Base-by-base conservation (phyloP, 2,888 invertebrate genomes). In the Psylliodes chrysocephalus region DNA sequence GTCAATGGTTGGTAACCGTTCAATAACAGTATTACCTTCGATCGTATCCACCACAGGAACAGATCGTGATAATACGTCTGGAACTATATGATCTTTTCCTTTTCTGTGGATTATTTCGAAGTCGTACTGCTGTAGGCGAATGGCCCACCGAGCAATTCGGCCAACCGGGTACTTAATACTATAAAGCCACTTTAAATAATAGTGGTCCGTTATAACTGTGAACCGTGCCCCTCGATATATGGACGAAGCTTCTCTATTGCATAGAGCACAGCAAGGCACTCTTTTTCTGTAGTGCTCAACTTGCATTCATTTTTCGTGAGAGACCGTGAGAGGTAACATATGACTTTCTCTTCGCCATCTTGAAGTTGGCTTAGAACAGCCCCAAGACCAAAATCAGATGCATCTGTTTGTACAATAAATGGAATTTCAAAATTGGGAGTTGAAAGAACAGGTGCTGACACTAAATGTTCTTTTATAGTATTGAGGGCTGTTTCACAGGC, bases 341-440 rank as follows among this genome's bases (percentile, higher is more conserved):
- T 64, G 2, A 71, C 70, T 8, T 56, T 40, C 49, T 73, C 69
- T 0, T 60, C 61, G 3, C 59, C 70, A 14, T 62, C 57, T 12
- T 54, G 53, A 1, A 44, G 12, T 49, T 73, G 70, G 4, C n/a
- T 12, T 12, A 47, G 28, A 12, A 28, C 44, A 18, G 44, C 46
- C 2, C 40, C 52, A 5, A 52, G 17, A 14, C 52, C 33, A 1
- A 49, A 70, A 1, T 51, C 65, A 10, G 60, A 61, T 0, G 71
- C 72, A 60, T 73, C 73, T 6, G 69, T 66, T 19, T 73, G 72
- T 6, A 74, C 30, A 5, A 47, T 54, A 62, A 72, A 71, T 3
- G 68, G 61, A 7, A 8, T 8, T 0, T 28, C 14, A 47, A 62
- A 69, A 54, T 71, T 52, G 1, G 68, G 69, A 51, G 66, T 69